Conservation (phyloP, 2,797 vertebrate genomes). For the Brachyrhaphis roseni region DNA sequence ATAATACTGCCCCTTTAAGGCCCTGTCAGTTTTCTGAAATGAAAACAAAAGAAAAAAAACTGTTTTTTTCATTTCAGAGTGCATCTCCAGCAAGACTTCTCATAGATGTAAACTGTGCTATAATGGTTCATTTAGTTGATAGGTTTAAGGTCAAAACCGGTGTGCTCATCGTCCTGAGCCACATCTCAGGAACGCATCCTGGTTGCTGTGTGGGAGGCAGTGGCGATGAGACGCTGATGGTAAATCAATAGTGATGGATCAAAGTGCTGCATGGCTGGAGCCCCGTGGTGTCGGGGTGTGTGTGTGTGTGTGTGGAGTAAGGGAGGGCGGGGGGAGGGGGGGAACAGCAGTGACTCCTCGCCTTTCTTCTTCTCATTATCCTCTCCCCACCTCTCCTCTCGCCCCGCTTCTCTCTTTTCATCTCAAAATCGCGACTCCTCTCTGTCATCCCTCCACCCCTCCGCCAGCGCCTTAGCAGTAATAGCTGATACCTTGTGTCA, state of each 20-base stretch:
- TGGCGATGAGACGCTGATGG: conserved; percentile 64
- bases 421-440: conserved; percentile 31
- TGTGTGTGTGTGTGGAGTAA: no score
- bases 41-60: conserved; percentile 19
- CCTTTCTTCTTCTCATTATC: conserved; percentile 51
- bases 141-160: conserved; percentile 53
- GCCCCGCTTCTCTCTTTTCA: conserved; percentile 28
- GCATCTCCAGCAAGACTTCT: conserved; percentile 13
- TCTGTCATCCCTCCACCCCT: conserved; percentile 5
- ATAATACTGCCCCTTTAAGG: no score
- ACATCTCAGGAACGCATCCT: conserved; percentile 23
- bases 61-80: conserved; percentile 21
- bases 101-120: conserved; percentile 8
- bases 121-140: conserved; percentile 23
- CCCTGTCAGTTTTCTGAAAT: conserved; percentile 13
- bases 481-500: conserved; percentile 46
- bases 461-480: conserved; percentile 3
- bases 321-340: background rate
- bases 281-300: conserved; percentile 54
- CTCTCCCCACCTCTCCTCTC: conserved; percentile 15
- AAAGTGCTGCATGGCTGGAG: conserved; percentile 72
- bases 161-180: conserved; percentile 18
- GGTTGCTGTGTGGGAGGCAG: conserved; percentile 59
- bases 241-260: conserved; percentile 81
- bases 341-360: conserved; percentile 52